Conservation (phyloP, 2,888 invertebrate species). For the Brenthis daphne region DNA sequence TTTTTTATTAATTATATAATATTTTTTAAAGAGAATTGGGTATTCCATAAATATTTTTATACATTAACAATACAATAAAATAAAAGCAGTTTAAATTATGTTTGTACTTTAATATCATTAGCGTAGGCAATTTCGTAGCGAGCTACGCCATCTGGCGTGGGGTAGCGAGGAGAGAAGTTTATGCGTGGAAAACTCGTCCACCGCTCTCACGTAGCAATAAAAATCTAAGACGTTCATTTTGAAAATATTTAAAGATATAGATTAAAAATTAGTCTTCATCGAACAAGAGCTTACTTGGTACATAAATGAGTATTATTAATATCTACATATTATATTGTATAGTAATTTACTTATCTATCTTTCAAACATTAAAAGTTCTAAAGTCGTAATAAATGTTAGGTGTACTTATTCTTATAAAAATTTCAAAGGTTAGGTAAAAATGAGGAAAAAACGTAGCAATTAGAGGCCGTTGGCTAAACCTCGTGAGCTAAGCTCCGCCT, state of each 20-base stretch:
- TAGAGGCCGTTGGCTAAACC: slow-evolving; percentile 70
- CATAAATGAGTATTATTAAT: too few species aligned
- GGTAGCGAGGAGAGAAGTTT: slow-evolving; percentile 59
- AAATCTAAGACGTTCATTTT: background rate
- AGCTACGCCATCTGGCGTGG: slow-evolving; percentile 70
- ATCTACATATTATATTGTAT: too few species aligned
- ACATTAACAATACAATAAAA: too few species aligned
- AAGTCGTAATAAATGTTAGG: background rate
- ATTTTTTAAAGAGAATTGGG: too few species aligned
- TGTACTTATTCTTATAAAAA: slow-evolving; percentile 19
- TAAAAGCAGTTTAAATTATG: too few species aligned
- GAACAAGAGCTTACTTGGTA: too few species aligned
- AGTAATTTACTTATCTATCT: background rate
- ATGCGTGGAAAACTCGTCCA: slow-evolving; percentile 7
- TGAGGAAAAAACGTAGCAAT: slow-evolving; percentile 59
- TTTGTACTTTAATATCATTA: background rate
- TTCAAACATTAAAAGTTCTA: background rate
- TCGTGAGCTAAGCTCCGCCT: slow-evolving; percentile 77
- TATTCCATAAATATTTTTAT: too few species aligned
- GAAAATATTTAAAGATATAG: background rate
- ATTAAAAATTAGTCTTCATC: too few species aligned
- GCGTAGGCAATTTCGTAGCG: slow-evolving; percentile 36
- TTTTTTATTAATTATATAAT: too few species aligned
- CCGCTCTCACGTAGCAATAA: background rate
- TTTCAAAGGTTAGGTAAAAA: slow-evolving; percentile 43